These are phyloP conservation scores for Himalopsyche japonica DNA, from an alignment of 2,888 invertebrate species.

Conservation along the genomic window DNA sequence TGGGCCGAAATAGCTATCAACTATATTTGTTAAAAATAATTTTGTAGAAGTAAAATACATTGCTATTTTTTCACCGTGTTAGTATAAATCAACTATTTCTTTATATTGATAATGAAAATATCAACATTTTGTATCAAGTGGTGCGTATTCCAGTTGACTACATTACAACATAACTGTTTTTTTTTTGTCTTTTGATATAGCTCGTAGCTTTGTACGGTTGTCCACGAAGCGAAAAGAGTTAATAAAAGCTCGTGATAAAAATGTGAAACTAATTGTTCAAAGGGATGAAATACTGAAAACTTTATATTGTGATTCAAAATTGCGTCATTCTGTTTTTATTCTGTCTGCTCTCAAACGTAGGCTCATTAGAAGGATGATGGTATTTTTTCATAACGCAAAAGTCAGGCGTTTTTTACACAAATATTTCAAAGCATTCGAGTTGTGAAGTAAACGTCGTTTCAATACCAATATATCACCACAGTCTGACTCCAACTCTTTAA, in stretches of 20 bases:
- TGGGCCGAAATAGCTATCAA: too few relatives aligned
- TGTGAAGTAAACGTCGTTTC: too few relatives aligned
- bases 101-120: too few relatives aligned
- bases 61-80: too few relatives aligned
- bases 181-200: slow-evolving; percentile 3
- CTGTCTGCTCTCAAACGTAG: slow-evolving; percentile 8
- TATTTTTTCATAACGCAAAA: background rate
- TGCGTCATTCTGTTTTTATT: slow-evolving; percentile 1
- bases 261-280: slow-evolving; percentile 29
- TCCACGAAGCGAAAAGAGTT: slow-evolving; percentile 9
- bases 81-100: too few relatives aligned
- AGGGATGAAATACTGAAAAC: slow-evolving; percentile 14
- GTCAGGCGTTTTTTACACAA: background rate
- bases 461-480: too few relatives aligned
- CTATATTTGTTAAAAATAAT: too few relatives aligned
- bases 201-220: slow-evolving; percentile 3
- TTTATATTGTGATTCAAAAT: slow-evolving; percentile 21
- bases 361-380: slow-evolving; percentile 8
- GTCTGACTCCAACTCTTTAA: too few relatives aligned
- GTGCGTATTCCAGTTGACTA: too few relatives aligned
- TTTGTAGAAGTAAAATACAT: too few relatives aligned
- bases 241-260: slow-evolving; percentile 13
- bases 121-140: too few relatives aligned
- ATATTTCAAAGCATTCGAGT: too few relatives aligned
- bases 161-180: background rate